Conservation (phyloP, 1,140 invertebrate species). For the Antheraea mylitta region DNA sequence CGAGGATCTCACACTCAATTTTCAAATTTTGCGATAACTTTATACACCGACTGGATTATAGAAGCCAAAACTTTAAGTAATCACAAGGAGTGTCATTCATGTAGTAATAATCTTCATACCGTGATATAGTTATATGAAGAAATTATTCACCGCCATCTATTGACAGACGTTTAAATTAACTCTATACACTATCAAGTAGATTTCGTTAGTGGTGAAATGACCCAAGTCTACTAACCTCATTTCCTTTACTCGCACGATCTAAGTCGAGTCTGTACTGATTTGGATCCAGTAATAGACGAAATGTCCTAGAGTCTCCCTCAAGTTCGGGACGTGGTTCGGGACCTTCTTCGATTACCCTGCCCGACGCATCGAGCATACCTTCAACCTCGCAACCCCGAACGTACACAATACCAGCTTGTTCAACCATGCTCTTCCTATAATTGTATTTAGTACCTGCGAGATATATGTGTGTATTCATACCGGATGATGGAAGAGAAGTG, state of each 20-base stretch:
- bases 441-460: constrained; percentile 87
- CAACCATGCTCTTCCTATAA: constrained; percentile 89
- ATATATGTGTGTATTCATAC: constrained; percentile 8
- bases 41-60: too few relatives aligned
- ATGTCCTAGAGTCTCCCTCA: constrained; percentile 94
- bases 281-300: constrained; percentile 95
- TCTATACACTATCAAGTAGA: too few relatives aligned
- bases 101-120: too few relatives aligned
- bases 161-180: too few relatives aligned
- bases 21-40: too few relatives aligned
- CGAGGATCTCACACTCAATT: too few relatives aligned
- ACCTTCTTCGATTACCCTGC: constrained; percentile 98
- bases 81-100: too few relatives aligned
- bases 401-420: constrained; percentile 94
- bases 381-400: constrained; percentile 99
- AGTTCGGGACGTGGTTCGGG: constrained; percentile 93
- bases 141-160: too few relatives aligned
- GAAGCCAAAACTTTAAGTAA: too few relatives aligned
- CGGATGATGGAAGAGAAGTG: too few relatives aligned
- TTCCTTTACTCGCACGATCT: constrained; percentile 87
- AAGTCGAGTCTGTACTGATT: constrained; percentile 98
- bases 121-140: too few relatives aligned
- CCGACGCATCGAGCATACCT: constrained; percentile 98
- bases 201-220: neutral
- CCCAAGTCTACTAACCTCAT: constrained; percentile 77